Evolutionary conservation across 1,140 invertebrate genomes (phyloP).

Genomic region (Steinernema khuongi): DNA sequence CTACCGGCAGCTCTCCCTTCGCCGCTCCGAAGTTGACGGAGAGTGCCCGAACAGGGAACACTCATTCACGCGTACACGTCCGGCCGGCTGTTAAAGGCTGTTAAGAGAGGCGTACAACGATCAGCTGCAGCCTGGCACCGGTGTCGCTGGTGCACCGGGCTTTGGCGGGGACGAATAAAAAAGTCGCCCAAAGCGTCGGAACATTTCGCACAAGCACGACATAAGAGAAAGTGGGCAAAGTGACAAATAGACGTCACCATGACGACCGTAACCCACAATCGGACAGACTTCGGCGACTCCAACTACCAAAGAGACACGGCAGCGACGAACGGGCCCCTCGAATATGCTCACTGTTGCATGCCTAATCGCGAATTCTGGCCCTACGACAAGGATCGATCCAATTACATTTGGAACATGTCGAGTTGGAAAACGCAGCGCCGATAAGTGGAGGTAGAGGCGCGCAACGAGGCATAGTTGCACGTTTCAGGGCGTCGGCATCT

Average conservation of each 20-base stretch:
- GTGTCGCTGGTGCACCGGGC: too few species aligned
- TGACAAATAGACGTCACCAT: slow-evolving; percentile 15
- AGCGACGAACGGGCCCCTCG: neutral
- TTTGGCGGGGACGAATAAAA: neutral
- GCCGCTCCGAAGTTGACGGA: too few species aligned
- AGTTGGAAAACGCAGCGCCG: neutral
- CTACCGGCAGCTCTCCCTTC: too few species aligned
- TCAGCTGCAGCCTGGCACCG: too few species aligned
- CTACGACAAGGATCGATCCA: neutral
- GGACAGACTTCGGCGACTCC: neutral
- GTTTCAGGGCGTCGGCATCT: too few species aligned
- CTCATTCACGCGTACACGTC: too few species aligned
- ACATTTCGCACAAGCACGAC: neutral
- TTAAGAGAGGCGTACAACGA: too few species aligned
- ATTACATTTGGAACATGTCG: neutral
- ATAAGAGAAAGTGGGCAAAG: neutral
- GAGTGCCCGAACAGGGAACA: too few species aligned
- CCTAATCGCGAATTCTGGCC: neutral
- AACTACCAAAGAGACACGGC: neutral
- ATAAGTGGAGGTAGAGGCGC: too few species aligned
- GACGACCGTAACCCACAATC: slow-evolving; percentile 9
- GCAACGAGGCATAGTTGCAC: too few species aligned
- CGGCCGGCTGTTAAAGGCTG: too few species aligned
- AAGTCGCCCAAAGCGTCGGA: neutral
- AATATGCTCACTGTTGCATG: slow-evolving; percentile 11